A percentile compares a stretch with the other conserved stretches of the same genome.
Evolutionary conservation across 2,797 vertebrate species (phyloP).

Genomic region (Xerus rutilus): DNA sequence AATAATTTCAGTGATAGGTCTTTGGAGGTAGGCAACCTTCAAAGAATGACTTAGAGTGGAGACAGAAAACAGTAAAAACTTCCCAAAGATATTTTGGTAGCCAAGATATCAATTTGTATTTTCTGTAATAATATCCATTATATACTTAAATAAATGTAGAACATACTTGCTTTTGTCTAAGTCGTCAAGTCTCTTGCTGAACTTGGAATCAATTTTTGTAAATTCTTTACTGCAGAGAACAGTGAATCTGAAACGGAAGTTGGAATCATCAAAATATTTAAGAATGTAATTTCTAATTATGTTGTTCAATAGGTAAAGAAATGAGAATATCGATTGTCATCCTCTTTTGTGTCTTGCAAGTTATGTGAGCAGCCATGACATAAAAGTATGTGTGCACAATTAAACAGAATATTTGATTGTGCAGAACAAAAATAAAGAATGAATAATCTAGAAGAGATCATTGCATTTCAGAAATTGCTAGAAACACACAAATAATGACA

Average conservation of each 20-base stretch:
- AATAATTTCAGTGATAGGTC: neutral
- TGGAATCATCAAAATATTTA: slow-evolving; percentile 14
- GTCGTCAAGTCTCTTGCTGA: slow-evolving; percentile 89
- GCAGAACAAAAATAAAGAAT: neutral
- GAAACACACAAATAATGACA: neutral
- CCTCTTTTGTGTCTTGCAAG: neutral
- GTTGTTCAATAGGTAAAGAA: neutral
- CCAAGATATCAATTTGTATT: neutral
- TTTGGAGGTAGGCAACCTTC: neutral
- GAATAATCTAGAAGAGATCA: neutral
- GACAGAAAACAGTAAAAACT: neutral
- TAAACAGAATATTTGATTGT: neutral
- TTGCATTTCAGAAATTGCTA: neutral
- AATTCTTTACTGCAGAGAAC: slow-evolving; percentile 94
- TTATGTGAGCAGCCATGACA: neutral
- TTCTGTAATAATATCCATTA: neutral
- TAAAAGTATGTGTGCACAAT: neutral
- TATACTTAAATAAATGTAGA: neutral
- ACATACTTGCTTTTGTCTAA: slow-evolving; percentile 92
- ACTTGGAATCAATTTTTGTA: slow-evolving; percentile 89
- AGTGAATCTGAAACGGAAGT: slow-evolving; percentile 91
- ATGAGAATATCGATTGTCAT: neutral
- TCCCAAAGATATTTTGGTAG: neutral
- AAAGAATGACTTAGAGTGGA: neutral
- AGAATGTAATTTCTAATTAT: neutral